A percentile compares a stretch with the other conserved stretches of the same genome.
These are phyloP conservation scores for Microtus pennsylvanicus DNA, from an alignment of 2,113 vertebrate genomes.

Conservation along the genomic window DNA sequence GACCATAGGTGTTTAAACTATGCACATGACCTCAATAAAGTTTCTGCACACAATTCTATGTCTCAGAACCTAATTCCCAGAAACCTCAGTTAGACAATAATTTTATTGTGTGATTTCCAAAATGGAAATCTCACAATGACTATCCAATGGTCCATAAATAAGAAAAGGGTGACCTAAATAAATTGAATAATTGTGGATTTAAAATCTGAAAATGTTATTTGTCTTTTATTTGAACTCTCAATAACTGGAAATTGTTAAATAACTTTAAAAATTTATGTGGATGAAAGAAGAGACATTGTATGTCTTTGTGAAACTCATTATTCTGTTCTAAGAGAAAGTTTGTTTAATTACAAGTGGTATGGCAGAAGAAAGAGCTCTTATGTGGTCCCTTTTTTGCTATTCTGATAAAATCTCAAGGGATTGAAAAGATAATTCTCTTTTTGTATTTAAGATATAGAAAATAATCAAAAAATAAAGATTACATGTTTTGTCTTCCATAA, in stretches of 20 bases:
- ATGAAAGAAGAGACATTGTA: background rate
- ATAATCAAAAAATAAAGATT: background rate
- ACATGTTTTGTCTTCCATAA: background rate
- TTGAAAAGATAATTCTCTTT: background rate
- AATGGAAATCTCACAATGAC: background rate
- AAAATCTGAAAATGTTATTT: background rate
- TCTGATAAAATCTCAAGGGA: background rate
- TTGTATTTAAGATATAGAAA: background rate
- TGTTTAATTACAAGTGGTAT: background rate
- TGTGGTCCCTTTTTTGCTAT: background rate
- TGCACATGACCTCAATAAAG: background rate
- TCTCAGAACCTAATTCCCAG: background rate
- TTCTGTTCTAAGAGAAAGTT: background rate
- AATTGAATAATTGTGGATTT: too few species aligned
- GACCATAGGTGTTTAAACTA: background rate
- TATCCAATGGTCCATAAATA: background rate
- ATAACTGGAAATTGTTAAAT: background rate
- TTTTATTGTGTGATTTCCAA: background rate
- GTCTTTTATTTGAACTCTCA: background rate
- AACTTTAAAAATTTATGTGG: background rate
- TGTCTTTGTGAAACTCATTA: background rate
- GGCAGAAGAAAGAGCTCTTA: background rate
- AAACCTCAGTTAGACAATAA: background rate
- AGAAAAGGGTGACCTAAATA: background rate
- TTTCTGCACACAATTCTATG: background rate